Conservation (phyloP, 2,113 vertebrate species). For the Nicator chloris region DNA sequence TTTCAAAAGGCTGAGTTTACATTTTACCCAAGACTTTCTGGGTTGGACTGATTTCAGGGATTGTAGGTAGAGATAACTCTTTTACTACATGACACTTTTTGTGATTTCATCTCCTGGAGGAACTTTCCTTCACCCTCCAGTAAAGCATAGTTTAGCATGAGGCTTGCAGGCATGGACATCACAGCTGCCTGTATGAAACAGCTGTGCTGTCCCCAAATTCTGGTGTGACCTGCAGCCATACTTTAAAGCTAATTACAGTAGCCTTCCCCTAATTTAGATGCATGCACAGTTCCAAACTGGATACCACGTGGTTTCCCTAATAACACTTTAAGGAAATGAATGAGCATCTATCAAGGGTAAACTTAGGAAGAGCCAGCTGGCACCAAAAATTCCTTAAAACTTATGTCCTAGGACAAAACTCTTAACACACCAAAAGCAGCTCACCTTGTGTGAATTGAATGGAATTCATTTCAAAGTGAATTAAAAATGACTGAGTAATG, state of each 20-base stretch:
- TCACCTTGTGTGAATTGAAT: not conserved
- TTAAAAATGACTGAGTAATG: not conserved
- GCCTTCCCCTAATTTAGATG: not conserved
- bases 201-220: not conserved
- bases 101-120: conserved; percentile 30
- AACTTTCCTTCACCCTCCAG: not conserved
- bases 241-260: not conserved
- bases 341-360: not conserved
- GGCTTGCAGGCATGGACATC: not conserved
- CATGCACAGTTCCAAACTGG: not conserved
- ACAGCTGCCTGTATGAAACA: not conserved
- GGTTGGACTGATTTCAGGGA: not conserved
- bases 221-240: not conserved
- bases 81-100: not conserved
- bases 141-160: not conserved
- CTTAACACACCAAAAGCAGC: not conserved
- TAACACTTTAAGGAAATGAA: not conserved
- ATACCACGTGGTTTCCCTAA: not conserved
- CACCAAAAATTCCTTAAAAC: not conserved
- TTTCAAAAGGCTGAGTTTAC: not conserved
- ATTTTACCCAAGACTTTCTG: not conserved
- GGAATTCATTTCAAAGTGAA: not conserved
- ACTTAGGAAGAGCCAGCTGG: not conserved
- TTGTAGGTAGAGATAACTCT: not conserved
- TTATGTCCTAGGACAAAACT: not conserved